phyloP scores from a whole-genome alignment of 2,888 invertebrate species.

The Caenorhabditis sp. region DNA sequence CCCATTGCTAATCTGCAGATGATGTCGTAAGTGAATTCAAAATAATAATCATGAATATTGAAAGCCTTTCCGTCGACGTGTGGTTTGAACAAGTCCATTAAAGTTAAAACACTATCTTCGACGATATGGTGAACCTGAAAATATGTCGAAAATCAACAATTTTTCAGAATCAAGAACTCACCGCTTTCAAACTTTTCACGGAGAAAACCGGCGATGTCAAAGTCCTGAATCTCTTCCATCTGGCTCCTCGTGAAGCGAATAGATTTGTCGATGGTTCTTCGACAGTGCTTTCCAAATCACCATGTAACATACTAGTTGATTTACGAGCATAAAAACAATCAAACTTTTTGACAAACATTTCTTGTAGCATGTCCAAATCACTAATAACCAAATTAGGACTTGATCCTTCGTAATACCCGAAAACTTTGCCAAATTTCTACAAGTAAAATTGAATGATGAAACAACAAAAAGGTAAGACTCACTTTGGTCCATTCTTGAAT shows the following conservation, averaged over 20 bases:
- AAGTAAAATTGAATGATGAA: conserved; percentile 1
- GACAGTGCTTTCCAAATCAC: conserved; percentile 48
- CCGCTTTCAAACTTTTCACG: conserved; percentile 57
- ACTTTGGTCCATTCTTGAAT: conserved; percentile 60
- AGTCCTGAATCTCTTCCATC: conserved; percentile 75
- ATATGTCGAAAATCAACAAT: no score
- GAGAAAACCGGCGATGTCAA: conserved; percentile 74
- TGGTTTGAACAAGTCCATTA: conserved; percentile 31
- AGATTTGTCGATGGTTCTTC: conserved; percentile 67
- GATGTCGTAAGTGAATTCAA: conserved; percentile 51
- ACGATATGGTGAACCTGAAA: conserved; percentile 8
- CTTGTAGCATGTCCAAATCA: conserved; percentile 71
- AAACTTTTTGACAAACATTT: conserved; percentile 73
- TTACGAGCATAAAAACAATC: conserved; percentile 72
- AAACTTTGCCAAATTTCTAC: conserved; percentile 46
- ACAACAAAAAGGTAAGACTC: no score
- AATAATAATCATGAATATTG: conserved; percentile 36
- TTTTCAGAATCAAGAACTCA: conserved; percentile 7
- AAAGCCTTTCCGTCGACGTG: conserved; percentile 32
- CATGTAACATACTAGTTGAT: conserved; percentile 36
- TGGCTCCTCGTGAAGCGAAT: conserved; percentile 71
- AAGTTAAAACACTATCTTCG: conserved; percentile 39
- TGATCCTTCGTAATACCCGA: conserved; percentile 54
- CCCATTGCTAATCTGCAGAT: conserved; percentile 54
- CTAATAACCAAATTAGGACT: conserved; percentile 70